Evolutionary conservation across 2,797 vertebrate species (phyloP).

Genomic region (Miichthys miiuy): DNA sequence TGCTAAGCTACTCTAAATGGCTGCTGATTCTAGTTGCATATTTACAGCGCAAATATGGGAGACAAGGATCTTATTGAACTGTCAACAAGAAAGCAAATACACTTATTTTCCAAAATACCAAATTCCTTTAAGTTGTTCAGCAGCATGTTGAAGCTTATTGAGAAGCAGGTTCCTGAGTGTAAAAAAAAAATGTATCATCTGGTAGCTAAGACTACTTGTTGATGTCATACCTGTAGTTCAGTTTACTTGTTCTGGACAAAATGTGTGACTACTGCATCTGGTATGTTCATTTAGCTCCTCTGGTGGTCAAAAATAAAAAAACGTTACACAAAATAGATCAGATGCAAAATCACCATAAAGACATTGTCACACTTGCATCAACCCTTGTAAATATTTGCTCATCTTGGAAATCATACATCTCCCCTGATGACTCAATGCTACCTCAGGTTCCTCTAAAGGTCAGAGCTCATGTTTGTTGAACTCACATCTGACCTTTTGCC

Average conservation of each 20-base stretch:
- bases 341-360: not conserved
- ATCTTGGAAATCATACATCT: not conserved
- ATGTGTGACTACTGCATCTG: too few species aligned
- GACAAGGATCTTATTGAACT: not conserved
- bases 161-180: not conserved
- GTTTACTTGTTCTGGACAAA: not conserved
- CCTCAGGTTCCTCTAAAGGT: not conserved
- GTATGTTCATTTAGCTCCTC: too few species aligned
- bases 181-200: too few species aligned
- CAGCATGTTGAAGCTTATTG: not conserved
- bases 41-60: not conserved
- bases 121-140: not conserved
- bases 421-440: not conserved
- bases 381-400: not conserved
- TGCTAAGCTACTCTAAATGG: too few species aligned
- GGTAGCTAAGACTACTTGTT: not conserved
- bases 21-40: too few species aligned
- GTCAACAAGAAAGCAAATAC: not conserved
- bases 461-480: conserved; percentile 11
- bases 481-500: conserved; percentile 7
- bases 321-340: too few species aligned
- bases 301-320: too few species aligned
- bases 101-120: not conserved
- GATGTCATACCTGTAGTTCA: not conserved
- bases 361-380: not conserved